Conservation (phyloP, 2,113 vertebrate genomes). For the Aythya baeri region DNA sequence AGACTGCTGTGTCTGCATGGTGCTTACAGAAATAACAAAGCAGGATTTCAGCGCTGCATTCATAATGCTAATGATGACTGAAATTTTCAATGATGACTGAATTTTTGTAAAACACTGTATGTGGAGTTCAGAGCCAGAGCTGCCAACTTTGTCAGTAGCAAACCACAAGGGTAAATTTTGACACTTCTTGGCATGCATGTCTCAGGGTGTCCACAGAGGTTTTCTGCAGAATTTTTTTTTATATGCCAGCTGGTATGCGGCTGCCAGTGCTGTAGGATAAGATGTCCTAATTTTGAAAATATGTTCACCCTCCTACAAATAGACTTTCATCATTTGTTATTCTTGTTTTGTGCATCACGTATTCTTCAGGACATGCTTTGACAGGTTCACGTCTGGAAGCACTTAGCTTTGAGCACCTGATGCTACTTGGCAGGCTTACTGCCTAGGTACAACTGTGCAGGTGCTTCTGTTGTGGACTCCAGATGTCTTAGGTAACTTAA, state of each 20-base stretch:
- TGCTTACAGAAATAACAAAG: neutral
- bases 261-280: neutral
- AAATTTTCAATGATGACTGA: conserved; percentile 45
- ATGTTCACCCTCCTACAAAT: neutral
- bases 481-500: conserved; percentile 34
- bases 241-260: conserved; percentile 17
- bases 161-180: neutral
- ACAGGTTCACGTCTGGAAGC: conserved; percentile 29
- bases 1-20: neutral
- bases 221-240: conserved; percentile 42
- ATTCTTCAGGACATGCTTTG: neutral
- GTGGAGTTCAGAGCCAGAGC: neutral
- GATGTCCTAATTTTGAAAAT: neutral
- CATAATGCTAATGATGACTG: conserved; percentile 6
- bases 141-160: conserved; percentile 41
- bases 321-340: neutral
- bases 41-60: neutral
- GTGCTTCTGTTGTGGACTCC: conserved; percentile 23
- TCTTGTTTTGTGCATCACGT: neutral
- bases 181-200: neutral
- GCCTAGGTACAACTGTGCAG: conserved; percentile 13
- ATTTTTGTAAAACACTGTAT: conserved; percentile 1
- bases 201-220: neutral
- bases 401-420: conserved; percentile 52
- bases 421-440: neutral